Evolutionary conservation across 2,113 vertebrate genomes (phyloP).

Genomic region (Triplophysa siluroides): DNA sequence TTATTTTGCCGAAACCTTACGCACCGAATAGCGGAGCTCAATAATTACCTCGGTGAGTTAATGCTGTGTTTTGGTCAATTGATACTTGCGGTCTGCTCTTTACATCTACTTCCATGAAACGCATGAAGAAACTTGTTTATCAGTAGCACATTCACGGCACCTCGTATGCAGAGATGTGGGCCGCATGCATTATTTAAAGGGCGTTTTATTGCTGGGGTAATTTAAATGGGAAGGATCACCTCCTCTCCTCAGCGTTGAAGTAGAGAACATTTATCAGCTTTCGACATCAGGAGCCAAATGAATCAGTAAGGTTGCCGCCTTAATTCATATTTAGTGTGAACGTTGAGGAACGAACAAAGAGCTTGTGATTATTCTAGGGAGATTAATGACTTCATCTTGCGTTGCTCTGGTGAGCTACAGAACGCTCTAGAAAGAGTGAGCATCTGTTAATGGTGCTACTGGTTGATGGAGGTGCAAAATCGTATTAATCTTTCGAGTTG

Average conservation of each 20-base stretch:
- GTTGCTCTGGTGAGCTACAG: constrained; percentile 35
- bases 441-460: constrained; percentile 46
- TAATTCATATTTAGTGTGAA: constrained; percentile 63
- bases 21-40: background rate
- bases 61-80: background rate
- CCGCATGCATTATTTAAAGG: constrained; percentile 15
- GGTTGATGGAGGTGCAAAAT: constrained; percentile 12
- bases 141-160: background rate
- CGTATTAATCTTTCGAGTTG: background rate
- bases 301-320: constrained; percentile 26
- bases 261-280: constrained; percentile 33
- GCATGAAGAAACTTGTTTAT: constrained; percentile 15
- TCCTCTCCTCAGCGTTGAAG: constrained; percentile 21
- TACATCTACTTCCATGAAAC: background rate
- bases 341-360: constrained; percentile 42
- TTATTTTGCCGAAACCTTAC: constrained; percentile 16
- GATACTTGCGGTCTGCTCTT: background rate
- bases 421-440: constrained; percentile 45
- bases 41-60: background rate
- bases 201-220: constrained; percentile 19
- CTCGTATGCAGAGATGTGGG: background rate
- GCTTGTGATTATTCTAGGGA: constrained; percentile 46
- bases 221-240: constrained; percentile 27
- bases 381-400: constrained; percentile 55
- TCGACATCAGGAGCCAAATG: constrained; percentile 33